phyloP scores from a whole-genome alignment of 37 sponge, comb jelly and placozoan species.

The Spongilla lacustris region DNA sequence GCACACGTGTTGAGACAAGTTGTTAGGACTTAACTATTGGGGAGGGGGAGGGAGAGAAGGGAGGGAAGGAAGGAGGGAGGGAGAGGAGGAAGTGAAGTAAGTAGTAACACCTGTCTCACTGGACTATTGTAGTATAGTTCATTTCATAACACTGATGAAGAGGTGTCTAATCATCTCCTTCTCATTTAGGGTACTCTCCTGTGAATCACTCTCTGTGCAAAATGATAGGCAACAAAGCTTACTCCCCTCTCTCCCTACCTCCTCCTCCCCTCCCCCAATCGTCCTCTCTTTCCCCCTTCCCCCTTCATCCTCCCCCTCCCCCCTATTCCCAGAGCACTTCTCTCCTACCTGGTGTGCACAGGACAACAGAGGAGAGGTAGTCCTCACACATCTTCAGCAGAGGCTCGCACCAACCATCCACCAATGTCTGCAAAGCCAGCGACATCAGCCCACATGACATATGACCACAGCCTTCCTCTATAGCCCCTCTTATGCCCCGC shows the following conservation, averaged over 20 bases:
- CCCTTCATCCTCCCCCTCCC: not conserved
- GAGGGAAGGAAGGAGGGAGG: not conserved
- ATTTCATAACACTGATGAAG: constrained; percentile 61
- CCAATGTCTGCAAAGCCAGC: not conserved
- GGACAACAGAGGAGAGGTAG: constrained; percentile 47
- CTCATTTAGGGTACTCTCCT: constrained; percentile 14
- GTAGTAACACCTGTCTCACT: no score
- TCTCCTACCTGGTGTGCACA: not conserved
- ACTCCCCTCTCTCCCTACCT: not conserved
- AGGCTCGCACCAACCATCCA: constrained; percentile 41
- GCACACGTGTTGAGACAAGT: constrained; percentile 57
- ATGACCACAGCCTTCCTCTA: no score
- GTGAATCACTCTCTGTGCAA: not conserved
- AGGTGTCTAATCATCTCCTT: constrained; percentile 38
- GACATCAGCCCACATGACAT: no score
- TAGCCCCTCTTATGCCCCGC: no score
- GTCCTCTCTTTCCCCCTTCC: not conserved
- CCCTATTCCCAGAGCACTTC: not conserved
- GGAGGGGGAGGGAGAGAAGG: not conserved
- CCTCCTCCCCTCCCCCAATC: not conserved
- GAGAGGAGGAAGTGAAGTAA: not conserved
- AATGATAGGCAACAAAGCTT: not conserved
- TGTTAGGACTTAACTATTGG: constrained; percentile 48
- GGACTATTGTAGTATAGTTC: no score
- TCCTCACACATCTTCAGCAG: constrained; percentile 66